Base-by-base conservation (phyloP, 1,140 invertebrate species). In the Thrips palmi region DNA sequence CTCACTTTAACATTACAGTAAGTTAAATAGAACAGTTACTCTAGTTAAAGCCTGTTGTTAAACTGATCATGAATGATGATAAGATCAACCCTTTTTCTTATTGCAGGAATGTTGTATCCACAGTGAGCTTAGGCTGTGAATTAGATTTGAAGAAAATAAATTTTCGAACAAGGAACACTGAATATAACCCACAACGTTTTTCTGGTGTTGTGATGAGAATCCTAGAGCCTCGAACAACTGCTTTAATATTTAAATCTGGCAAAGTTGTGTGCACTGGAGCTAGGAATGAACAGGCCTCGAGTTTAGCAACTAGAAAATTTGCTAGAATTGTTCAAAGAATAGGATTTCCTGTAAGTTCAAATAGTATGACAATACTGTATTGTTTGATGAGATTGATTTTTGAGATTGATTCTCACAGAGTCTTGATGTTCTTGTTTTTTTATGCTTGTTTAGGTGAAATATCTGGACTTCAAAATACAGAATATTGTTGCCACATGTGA, bases 241-340 rank as follows among this genome's bases (percentile, higher is more conserved):
- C 96, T 10, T 61, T 99, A 8, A 99, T 99, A 47, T 99, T 99
- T 54, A 94, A 89, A 51, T 97, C 93, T 27, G 96, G 96, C 0
- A 99, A 99, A 72, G 98, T 99, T 94, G 96, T 99, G 0, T 99
- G 96, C 57, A 99, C 96, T 1, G 96, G 96, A 14, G 96, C 96
- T 1, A 99, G 98, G 65, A 97, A 89, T 68, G 94, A 98, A 66
- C 92, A 97, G 52, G 82, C 92, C 54, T 97, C 92, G 1, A 67
- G 91, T 48, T 61, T 98, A 42, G 96, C 96, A 35, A 94, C 93
- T 2, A 69, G 94, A 52, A 98, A 98, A 63, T 99, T 97, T 68
- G 96, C 96, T 14, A 70, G 96, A 52, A 99, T 99, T 59, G 93
- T 99, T 43, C 96, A 99, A 56, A 98, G 98, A 61, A 63, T 99